Evolutionary conservation across 1,140 invertebrate species (phyloP).

Genomic region (Hypsibius dujardini): DNA sequence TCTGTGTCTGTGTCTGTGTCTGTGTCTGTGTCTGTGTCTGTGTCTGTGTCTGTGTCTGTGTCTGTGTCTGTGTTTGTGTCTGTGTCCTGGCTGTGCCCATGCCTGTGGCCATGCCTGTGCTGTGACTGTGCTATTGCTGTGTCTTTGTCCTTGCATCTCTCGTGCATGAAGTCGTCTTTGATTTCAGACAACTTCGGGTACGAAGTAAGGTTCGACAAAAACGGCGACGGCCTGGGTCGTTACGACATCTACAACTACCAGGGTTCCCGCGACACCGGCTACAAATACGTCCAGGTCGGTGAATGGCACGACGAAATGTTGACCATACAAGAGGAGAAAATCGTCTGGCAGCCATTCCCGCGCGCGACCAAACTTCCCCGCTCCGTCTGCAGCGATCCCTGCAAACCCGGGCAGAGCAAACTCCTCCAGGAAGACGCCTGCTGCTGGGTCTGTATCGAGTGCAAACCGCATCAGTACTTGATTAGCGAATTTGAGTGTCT

Average conservation of each 20-base stretch:
- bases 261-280: conserved; percentile 22
- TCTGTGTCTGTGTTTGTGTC: too few relatives aligned
- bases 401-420: conserved; percentile 49
- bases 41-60: too few relatives aligned
- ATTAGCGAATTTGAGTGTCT: conserved; percentile 43
- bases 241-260: conserved; percentile 26
- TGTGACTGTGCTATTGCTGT: conserved; percentile 14
- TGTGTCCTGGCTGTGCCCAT: too few relatives aligned
- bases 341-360: conserved; percentile 27
- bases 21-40: too few relatives aligned
- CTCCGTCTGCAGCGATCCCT: conserved; percentile 48
- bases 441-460: conserved; percentile 45
- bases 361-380: conserved; percentile 33
- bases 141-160: too few relatives aligned
- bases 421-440: conserved; percentile 44
- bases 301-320: conserved; percentile 37
- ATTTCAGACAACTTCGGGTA: conserved; percentile 45
- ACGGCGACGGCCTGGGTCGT: conserved; percentile 43
- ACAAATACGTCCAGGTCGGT: conserved; percentile 36
- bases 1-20: too few relatives aligned
- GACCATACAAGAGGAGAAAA: conserved; percentile 39
- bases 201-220: conserved; percentile 45
- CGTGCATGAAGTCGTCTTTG: not conserved
- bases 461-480: conserved; percentile 43
- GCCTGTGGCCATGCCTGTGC: too few relatives aligned